Base-by-base conservation (phyloP, 1,140 invertebrate species). In the Temnothorax curvispinosus region DNA sequence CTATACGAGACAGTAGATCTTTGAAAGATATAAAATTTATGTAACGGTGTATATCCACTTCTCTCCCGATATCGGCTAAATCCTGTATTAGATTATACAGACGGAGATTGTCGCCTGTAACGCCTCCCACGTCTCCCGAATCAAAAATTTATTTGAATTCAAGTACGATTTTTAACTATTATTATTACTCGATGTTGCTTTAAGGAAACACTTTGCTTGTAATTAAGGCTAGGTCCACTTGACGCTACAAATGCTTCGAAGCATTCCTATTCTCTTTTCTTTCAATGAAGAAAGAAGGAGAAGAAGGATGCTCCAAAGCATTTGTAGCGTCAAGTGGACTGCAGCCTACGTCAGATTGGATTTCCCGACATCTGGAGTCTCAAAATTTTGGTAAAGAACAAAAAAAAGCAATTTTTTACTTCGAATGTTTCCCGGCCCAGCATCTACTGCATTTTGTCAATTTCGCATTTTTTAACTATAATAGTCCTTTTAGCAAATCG, bases 1-100 rank as follows among this genome's bases (percentile, higher is more conserved):
- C 60, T 75, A 87, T 76, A 44, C 21, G 74, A 77, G 32, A 62
- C 38, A 41, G n/a, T 69, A 41, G 47, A 69, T 81, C 47, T 21
- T 35, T 21, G 77, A 81, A 58, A 58, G 3, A 71, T 50, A n/a
- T 18, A 64, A 81, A 35, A 75, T 84, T 54, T 74, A 50, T 56
- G 35, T 84, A 74, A 75, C 69, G 18, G 38, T 71, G 50, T 71
- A 81, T 81, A 71, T 56, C 13, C 35, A 71, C 18, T 52, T 52
- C 3, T 41, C 52, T 80, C 13, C n/a, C 38, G 67, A 18, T 32
- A 69, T 69, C 47, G 13, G 35, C 47, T 8, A 80, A 27, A 18
- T 80, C 21, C 62, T 52, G 8, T 44, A 77, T 77, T 77, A 77
- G 58, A 77, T 64, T 64, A 47, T n/a, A 58, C 15, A 15, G 38